Evolutionary conservation across 2,888 invertebrate genomes (phyloP).

Genomic region (Amphipoea oculea): DNA sequence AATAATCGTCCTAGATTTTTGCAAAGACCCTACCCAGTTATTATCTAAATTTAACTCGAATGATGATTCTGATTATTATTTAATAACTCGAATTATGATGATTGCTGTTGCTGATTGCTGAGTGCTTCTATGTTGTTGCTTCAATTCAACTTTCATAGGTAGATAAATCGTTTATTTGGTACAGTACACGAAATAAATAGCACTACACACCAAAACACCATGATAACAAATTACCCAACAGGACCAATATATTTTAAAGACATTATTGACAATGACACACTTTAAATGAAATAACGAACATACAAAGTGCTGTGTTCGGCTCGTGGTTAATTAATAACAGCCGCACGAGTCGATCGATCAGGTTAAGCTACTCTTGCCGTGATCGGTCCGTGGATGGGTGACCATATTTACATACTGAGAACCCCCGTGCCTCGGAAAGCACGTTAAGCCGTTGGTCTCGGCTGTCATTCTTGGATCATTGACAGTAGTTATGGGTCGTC

Average conservation of each 20-base stretch:
- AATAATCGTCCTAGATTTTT: background rate
- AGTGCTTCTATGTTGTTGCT: background rate
- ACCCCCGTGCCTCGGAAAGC: no score
- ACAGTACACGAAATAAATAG: background rate
- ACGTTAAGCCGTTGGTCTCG: no score
- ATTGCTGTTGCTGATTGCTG: background rate
- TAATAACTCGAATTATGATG: no score
- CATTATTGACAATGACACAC: background rate
- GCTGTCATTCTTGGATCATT: no score
- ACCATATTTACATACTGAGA: no score
- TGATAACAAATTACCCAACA: background rate
- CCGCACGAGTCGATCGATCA: no score
- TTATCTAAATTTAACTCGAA: background rate
- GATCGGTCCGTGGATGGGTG: no score
- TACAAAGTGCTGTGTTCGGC: background rate
- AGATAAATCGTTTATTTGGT: background rate
- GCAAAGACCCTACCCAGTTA: background rate
- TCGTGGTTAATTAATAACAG: no score
- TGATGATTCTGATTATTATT: background rate
- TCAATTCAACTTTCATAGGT: background rate
- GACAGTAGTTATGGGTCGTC: background rate
- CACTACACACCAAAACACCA: background rate
- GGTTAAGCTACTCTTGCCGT: no score
- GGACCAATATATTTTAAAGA: background rate
- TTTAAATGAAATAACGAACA: constrained; percentile 1